These are phyloP conservation scores for Nasonia longicornis DNA, from an alignment of 1,140 invertebrate genomes.

Conservation along the genomic window DNA sequence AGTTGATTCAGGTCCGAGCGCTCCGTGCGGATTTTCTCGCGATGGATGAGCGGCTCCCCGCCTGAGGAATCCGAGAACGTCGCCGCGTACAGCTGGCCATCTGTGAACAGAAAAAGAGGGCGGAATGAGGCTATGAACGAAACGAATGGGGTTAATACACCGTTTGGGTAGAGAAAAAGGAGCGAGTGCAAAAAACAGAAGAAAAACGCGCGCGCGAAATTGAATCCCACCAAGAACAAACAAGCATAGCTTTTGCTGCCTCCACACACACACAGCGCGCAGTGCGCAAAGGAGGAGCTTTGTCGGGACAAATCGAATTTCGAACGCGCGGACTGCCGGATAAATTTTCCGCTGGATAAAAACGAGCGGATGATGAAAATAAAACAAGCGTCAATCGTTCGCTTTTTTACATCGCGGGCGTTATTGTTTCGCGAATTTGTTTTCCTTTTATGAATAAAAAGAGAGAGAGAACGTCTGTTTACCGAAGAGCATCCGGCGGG, in stretches of 20 bases:
- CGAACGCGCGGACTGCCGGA: neutral
- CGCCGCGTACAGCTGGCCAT: conserved; percentile 90
- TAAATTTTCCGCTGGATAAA: conserved; percentile 22
- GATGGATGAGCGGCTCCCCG: conserved; percentile 91
- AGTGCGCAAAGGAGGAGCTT: neutral
- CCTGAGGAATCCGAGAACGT: conserved; percentile 96
- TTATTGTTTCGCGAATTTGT: too few relatives aligned
- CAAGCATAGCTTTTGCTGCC: conserved; percentile 12
- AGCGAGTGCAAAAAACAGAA: neutral
- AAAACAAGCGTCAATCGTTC: conserved; percentile 6
- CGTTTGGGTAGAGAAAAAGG: neutral
- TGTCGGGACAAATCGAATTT: conserved; percentile 29
- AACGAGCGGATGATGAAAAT: conserved; percentile 2
- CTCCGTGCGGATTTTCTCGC: conserved; percentile 88
- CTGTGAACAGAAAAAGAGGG: conserved; percentile 65
- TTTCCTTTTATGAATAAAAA: too few relatives aligned
- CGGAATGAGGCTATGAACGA: neutral
- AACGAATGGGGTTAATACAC: neutral
- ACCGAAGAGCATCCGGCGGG: too few relatives aligned
- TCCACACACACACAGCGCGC: neutral
- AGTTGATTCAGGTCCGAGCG: conserved; percentile 82
- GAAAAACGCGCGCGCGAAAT: neutral
- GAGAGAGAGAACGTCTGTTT: too few relatives aligned
- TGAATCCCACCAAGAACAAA: conserved; percentile 22
- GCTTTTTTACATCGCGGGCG: neutral